Evolutionary conservation across 2,113 vertebrate species (phyloP), one percentile per base, ranked within the genome.

Genomic region (Oxygymnocypris stewartii): DNA sequence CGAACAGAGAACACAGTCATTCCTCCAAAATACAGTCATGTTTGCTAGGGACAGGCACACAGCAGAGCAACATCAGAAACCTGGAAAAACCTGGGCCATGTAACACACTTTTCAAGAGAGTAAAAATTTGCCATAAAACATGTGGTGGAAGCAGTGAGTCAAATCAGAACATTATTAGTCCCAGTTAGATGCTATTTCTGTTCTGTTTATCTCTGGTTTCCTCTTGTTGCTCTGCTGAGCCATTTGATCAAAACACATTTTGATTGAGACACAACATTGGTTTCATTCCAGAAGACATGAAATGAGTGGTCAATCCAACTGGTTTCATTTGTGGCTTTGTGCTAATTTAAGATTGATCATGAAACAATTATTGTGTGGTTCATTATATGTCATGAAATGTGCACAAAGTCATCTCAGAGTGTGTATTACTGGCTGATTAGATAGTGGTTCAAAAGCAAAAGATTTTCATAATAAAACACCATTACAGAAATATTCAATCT

Each of bases 241-340:
- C 86, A 85, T 63, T 86, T 31, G 31, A 91, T 67, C 59, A 89
- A 79, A 85, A 89, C 85, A 83, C 16, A 28, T 80, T 84, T 31
- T 25, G 42, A 78, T 69, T 51, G 28, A 78, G 76, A 82, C 85
- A 88, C 2, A 31, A 88, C 88, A 88, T 87, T 86, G 61, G 73
- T 89, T 87, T 91, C 89, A 93, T 92, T 94, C 90, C 89, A 88
- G 91, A 89, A 85, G 74, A 93, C 89, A 91, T 78, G 84, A 88
- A 92, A 89, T 91, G 89, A 91, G 87, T 85, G 88, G 86, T 92
- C 91, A 94, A 90, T 95, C 93, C 93, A 95, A 91, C 91, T 94
- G 93, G 88, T 87, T 91, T 81, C 77, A 79, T 54, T 67, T 78
- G 23, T 69, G 49, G 61, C 37, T 31, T 20, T 57, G 42, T 65